Base-by-base conservation (phyloP, 2,888 invertebrate genomes). In the Diplolepis rosae region DNA sequence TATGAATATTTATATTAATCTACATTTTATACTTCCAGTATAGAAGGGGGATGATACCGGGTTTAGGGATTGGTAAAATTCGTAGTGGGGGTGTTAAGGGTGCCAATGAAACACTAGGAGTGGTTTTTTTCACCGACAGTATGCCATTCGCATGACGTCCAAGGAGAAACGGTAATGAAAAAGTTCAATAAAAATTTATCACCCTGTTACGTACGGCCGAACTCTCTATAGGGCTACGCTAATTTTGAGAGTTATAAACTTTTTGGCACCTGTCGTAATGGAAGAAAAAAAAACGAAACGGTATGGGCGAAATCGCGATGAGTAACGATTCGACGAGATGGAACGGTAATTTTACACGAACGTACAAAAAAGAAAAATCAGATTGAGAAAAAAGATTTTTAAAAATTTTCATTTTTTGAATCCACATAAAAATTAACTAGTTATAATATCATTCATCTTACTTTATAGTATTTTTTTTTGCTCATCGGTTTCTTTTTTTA, bases 1-100 rank as follows among this genome's bases (percentile, higher is more conserved):
- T 88, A 88, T 88, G 88, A 88, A 88, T 88, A 88, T 88, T 88
- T 88, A 88, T 88, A 88, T 85, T 86, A 88, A 88, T 87, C 86
- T 85, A 88, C 86, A 86, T 85, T 88, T 87, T 86, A 87, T 83
- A 84, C 80, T 78, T 73, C 74, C 82, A 82, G 80, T 77, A 75
- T 73, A 22, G 70, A 68, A 27, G 71, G 70, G 66, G 69, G 65
- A 15, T 1, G 35, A 9, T 51, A 42, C 67, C 65, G 65, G 71
- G 69, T 75, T 67, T 69, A 69, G 76, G 54, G 48, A 50, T 61
- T 50, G 66, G 69, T 65, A 56, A 68, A 52, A 73, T 65, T 45
- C 15, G 32, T 32, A 24, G 15, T 4, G 11, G 35, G n/a, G 22
- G 24, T 28, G 27, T 35, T 3, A 51, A 66, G 50, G 51, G 48